Evolutionary conservation across 1,140 invertebrate species (phyloP).

Genomic region (Caenorhabditis inopinata): DNA sequence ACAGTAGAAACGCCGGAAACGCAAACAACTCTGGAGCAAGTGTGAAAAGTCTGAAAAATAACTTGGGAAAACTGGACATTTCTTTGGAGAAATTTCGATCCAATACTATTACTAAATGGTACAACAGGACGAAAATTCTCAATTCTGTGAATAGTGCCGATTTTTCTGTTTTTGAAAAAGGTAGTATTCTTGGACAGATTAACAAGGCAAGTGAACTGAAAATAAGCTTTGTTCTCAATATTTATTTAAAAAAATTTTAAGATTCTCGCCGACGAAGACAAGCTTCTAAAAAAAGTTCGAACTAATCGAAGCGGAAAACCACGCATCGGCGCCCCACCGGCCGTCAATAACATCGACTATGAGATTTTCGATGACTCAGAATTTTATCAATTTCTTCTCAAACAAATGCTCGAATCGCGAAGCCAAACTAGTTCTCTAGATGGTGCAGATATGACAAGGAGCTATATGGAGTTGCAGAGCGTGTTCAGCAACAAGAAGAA

Average conservation of each 20-base stretch:
- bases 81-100: not conserved
- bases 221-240: too few relatives aligned
- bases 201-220: not conserved
- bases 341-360: constrained; percentile 67
- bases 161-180: constrained; percentile 4
- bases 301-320: constrained; percentile 49
- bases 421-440: constrained; percentile 79
- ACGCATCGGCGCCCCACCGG: constrained; percentile 38
- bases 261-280: constrained; percentile 49
- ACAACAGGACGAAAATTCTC: not conserved
- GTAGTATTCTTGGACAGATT: not conserved
- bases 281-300: constrained; percentile 50
- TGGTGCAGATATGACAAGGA: constrained; percentile 71
- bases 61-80: not conserved
- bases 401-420: constrained; percentile 81
- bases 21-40: not conserved
- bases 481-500: constrained; percentile 79
- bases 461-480: constrained; percentile 87
- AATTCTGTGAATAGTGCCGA: not conserved
- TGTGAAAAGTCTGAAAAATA: not conserved
- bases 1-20: not conserved
- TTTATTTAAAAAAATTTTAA: not conserved
- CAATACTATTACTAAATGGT: not conserved
- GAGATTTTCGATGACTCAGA: constrained; percentile 96
- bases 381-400: constrained; percentile 88